A percentile compares a stretch with the other conserved stretches of the same genome.
These are phyloP conservation scores for Cacatua alba DNA, from an alignment of 2,113 vertebrate genomes.

Conservation along the genomic window DNA sequence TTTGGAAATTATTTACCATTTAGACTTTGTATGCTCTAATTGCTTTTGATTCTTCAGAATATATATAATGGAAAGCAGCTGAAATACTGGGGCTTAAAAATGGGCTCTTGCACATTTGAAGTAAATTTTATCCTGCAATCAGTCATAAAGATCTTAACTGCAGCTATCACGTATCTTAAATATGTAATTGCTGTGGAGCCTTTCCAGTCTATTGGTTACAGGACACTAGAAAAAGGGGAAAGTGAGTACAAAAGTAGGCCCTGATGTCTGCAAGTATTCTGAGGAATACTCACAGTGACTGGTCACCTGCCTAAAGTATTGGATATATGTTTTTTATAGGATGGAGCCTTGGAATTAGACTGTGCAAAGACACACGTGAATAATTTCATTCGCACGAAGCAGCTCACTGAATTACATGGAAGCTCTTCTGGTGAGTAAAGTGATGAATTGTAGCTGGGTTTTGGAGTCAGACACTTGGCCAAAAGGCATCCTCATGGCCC, in stretches of 20 bases:
- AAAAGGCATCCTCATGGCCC: not conserved
- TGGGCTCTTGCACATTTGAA: conserved; percentile 58
- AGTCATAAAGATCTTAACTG: conserved; percentile 54
- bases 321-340: not conserved
- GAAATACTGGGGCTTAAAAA: conserved; percentile 44
- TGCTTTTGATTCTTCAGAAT: conserved; percentile 57
- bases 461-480: not conserved
- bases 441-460: not conserved
- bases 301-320: not conserved
- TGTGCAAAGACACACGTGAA: not conserved
- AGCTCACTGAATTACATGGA: not conserved
- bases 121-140: conserved; percentile 64
- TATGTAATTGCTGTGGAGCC: conserved; percentile 53
- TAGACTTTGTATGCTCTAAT: conserved; percentile 30
- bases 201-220: conserved; percentile 42
- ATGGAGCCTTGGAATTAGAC: not conserved
- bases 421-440: not conserved
- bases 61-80: conserved; percentile 59
- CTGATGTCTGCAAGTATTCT: not conserved
- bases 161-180: conserved; percentile 56
- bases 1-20: conserved; percentile 61
- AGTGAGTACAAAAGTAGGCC: not conserved
- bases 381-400: not conserved
- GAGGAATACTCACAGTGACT: not conserved
- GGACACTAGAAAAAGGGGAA: not conserved